Percentiles rank a stretch among this genome's conserved stretches.
phyloP scores from a whole-genome alignment of 64 coral and sea anemone genomes.

The Anthopleura sola region DNA sequence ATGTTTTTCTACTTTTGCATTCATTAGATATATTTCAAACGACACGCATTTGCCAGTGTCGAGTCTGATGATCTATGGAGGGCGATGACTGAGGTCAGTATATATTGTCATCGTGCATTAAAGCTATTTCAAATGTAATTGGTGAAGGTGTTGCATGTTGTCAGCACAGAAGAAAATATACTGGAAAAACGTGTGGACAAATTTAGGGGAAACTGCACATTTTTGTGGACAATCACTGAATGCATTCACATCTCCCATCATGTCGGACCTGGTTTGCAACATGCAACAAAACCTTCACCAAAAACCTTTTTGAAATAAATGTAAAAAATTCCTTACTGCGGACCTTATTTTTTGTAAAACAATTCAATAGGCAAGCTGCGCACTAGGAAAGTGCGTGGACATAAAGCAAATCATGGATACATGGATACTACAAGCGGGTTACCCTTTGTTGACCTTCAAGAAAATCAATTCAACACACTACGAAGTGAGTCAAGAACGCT shows the following conservation, averaged over 20 bases:
- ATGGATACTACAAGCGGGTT: conserved; percentile 86
- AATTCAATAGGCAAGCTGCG: conserved; percentile 46
- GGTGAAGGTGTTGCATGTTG: no score
- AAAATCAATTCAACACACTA: conserved; percentile 6
- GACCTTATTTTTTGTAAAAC: not conserved
- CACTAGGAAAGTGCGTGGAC: not conserved
- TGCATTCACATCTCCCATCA: no score
- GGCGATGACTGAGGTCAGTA: conserved; percentile 14
- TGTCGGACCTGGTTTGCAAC: no score
- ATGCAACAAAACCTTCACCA: no score
- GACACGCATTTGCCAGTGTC: conserved; percentile 39
- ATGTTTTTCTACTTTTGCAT: not conserved
- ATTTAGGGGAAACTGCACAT: no score
- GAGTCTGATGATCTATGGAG: conserved; percentile 63
- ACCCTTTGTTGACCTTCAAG: conserved; percentile 61
- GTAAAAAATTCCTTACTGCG: no score
- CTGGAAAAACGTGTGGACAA: no score
- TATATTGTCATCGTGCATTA: no score
- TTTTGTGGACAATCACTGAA: no score
- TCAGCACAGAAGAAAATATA: no score
- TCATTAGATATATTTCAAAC: conserved; percentile 43
- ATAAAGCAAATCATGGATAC: conserved; percentile 84
- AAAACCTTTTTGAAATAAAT: no score
- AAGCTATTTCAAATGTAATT: no score
- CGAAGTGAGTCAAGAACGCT: conserved; percentile 55